Evolutionary conservation across 1,140 invertebrate genomes (phyloP), one percentile per base, ranked within the genome.

Genomic region (Lepidurus couesii): DNA sequence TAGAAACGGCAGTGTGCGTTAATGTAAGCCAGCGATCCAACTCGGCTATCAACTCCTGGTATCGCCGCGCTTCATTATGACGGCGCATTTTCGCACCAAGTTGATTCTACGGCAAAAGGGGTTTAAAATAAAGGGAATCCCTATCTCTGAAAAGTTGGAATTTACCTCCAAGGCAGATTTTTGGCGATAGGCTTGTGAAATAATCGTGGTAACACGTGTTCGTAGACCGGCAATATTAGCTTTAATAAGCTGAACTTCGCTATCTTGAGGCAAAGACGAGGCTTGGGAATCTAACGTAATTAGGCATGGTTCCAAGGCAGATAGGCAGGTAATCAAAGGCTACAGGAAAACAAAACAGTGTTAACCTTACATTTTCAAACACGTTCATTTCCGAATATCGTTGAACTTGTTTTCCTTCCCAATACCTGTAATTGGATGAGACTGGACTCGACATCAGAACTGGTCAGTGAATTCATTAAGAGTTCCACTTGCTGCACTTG

Each of bases 141-240:
- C 53, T 13, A 65, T 65, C 13, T n/a, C 0, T 65, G 16, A 7
- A 65, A 47, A 11, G 7, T 21, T 13, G 74, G 7, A 4, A 81
- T 81, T 82, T 87, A 90, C 89, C 86, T 89, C 86, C 77, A 92
- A 85, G 77, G 87, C 85, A 76, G 84, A 82, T 16, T 87, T 85
- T 43, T 90, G 89, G 80, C 89, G 87, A 79, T 90, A 86, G 0
- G 90, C 89, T 82, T 91, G 89, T 0, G 85, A 85, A 74, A 90
- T 82, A 34, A 92, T 84, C 42, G 86, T 88, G 13, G 85, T 83
- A 44, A 91, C 88, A 81, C 88, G 84, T 76, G 84, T 84, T 82
- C 85, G 82, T 84, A 89, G 83, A 83, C 87, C 85, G 81, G 86
- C 81, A 80, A 88, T 83, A 84, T 85, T 84, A 26, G 84, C 82